phyloP scores from a whole-genome alignment of 2,113 vertebrate species.

The Alosa alosa region DNA sequence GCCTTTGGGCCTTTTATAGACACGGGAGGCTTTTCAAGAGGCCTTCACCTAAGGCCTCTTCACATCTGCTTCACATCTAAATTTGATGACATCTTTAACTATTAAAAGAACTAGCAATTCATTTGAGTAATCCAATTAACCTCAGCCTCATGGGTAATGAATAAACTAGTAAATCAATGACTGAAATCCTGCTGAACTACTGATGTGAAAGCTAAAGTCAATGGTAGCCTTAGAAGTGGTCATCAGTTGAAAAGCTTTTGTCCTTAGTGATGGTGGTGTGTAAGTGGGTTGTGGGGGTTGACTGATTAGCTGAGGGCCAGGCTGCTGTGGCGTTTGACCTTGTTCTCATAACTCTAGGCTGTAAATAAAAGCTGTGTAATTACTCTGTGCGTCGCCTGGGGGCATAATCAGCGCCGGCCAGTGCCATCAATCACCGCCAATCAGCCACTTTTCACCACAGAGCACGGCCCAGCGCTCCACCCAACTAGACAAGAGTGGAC shows the following conservation, averaged over 20 bases:
- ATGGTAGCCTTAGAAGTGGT: too few relatives aligned
- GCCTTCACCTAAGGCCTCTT: not conserved
- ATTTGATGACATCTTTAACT: not conserved
- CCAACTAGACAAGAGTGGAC: not conserved
- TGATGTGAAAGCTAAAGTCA: too few relatives aligned
- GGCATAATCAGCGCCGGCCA: not conserved
- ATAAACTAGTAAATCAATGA: too few relatives aligned
- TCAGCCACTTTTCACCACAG: not conserved
- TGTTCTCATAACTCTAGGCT: not conserved
- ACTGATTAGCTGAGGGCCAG: slow-evolving; percentile 1
- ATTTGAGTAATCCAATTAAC: not conserved
- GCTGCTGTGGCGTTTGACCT: not conserved
- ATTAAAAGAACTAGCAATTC: not conserved
- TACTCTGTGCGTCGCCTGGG: not conserved
- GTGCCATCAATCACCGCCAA: not conserved
- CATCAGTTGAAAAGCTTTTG: too few relatives aligned
- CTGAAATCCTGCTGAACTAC: too few relatives aligned
- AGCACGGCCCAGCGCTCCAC: not conserved
- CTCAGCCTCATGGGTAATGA: too few relatives aligned
- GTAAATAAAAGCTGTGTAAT: slow-evolving; percentile 6
- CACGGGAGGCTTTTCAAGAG: not conserved
- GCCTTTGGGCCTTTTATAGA: not conserved
- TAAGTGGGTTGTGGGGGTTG: too few relatives aligned
- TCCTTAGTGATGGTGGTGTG: too few relatives aligned
- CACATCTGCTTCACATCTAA: too few relatives aligned